Conservation (phyloP, 1,140 invertebrate species). For the Uloborus diversus region DNA sequence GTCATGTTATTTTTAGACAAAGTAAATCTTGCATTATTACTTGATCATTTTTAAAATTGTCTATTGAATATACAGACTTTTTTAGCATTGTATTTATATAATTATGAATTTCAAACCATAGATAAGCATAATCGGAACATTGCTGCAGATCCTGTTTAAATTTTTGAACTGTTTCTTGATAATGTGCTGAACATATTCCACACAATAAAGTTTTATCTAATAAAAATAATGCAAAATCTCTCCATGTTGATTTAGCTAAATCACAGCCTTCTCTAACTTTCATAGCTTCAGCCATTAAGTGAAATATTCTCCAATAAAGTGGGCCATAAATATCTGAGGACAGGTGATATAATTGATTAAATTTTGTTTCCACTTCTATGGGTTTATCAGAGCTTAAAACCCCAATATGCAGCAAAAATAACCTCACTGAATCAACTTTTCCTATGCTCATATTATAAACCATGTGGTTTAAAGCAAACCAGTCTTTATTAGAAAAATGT, state of each 20-base stretch:
- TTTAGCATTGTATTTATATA: not conserved
- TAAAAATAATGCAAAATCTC: not conserved
- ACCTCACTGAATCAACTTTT: too few species aligned
- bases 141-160: not conserved
- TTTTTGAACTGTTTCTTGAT: too few species aligned
- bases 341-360: not conserved
- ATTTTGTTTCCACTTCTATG: constrained; percentile 7
- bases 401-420: too few species aligned
- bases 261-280: not conserved
- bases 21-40: too few species aligned
- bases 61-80: not conserved
- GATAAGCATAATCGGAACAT: not conserved
- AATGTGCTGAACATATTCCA: too few species aligned
- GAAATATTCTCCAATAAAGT: constrained; percentile 10
- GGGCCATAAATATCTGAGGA: not conserved
- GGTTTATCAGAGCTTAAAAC: not conserved
- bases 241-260: not conserved
- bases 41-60: not conserved
- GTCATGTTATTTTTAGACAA: not conserved
- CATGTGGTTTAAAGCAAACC: too few species aligned
- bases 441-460: too few species aligned
- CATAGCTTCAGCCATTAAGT: constrained; percentile 8
- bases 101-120: constrained; percentile 13
- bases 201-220: too few species aligned
- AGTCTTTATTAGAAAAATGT: too few species aligned